Evolutionary conservation across 2,888 invertebrate genomes (phyloP).

Genomic region (Tineola bisselliella): DNA sequence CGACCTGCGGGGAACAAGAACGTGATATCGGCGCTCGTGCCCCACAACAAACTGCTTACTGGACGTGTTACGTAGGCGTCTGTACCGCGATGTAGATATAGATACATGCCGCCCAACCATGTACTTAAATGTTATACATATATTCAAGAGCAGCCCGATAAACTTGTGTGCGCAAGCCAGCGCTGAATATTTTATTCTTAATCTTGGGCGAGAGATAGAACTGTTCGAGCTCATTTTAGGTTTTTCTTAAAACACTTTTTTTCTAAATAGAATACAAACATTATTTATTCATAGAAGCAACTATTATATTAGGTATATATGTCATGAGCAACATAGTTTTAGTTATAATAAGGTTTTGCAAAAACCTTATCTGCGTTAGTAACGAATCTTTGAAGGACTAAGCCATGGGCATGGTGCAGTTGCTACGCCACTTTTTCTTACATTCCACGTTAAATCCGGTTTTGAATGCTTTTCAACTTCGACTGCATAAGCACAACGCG

Average conservation of each 20-base stretch:
- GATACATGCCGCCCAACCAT: slow-evolving; percentile 18
- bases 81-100: slow-evolving; percentile 38
- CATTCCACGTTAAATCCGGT: slow-evolving; percentile 7
- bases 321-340: too few species aligned
- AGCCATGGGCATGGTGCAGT: not conserved
- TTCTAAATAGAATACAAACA: too few species aligned
- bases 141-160: slow-evolving; percentile 33
- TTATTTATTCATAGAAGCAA: not conserved
- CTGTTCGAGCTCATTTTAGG: not conserved
- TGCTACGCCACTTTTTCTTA: slow-evolving; percentile 7
- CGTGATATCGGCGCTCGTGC: slow-evolving; percentile 64
- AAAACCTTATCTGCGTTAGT: not conserved
- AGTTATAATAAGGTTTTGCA: not conserved
- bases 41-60: slow-evolving; percentile 67
- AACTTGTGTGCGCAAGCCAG: slow-evolving; percentile 24
- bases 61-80: slow-evolving; percentile 64
- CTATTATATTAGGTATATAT: not conserved
- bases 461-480: slow-evolving; percentile 1
- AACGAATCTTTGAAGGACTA: not conserved
- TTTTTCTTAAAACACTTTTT: too few species aligned
- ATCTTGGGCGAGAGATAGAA: slow-evolving; percentile 15
- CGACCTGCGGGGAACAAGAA: slow-evolving; percentile 55
- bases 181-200: slow-evolving; percentile 23
- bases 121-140: slow-evolving; percentile 25
- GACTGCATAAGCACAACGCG: not conserved